A percentile compares a stretch with the other conserved stretches of the same genome.
Evolutionary conservation across 1,140 invertebrate species (phyloP).

Genomic region (Aphelinus atriplicis): DNA sequence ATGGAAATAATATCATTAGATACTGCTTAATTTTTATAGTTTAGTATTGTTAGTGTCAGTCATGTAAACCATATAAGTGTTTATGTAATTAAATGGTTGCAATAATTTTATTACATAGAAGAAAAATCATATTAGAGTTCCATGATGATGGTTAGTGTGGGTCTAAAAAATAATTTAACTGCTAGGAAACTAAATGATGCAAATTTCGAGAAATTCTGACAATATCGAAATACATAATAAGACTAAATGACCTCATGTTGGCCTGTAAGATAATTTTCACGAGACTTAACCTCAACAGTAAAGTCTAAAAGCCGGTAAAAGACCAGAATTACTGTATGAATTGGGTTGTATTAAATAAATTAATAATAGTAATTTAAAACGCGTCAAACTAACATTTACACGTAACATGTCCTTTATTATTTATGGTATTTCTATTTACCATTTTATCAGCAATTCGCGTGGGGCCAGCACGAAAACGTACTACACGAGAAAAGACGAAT

Average conservation of each 20-base stretch:
- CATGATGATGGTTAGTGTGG: too few species aligned
- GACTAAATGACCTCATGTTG: not conserved
- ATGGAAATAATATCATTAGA: too few species aligned
- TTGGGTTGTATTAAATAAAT: not conserved
- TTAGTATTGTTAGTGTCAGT: too few species aligned
- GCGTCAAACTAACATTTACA: not conserved
- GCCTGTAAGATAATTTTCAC: not conserved
- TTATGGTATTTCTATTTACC: conserved; percentile 25
- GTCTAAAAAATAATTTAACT: too few species aligned
- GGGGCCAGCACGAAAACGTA: not conserved
- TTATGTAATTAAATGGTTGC: too few species aligned
- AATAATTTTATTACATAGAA: too few species aligned
- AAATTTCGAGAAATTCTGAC: too few species aligned
- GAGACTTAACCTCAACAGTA: conserved; percentile 8
- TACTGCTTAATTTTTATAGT: too few species aligned
- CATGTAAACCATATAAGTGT: too few species aligned
- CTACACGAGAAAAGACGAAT: too few species aligned
- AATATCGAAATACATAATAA: not conserved
- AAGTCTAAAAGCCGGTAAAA: conserved; percentile 3
- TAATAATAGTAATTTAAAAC: not conserved
- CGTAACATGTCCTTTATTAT: conserved; percentile 9
- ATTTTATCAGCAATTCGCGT: conserved; percentile 23
- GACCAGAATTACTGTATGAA: conserved; percentile 1
- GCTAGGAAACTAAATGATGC: too few species aligned
- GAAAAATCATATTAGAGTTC: too few species aligned